Conservation (phyloP, 2,797 vertebrate species). For the Enteromius radiatus region DNA sequence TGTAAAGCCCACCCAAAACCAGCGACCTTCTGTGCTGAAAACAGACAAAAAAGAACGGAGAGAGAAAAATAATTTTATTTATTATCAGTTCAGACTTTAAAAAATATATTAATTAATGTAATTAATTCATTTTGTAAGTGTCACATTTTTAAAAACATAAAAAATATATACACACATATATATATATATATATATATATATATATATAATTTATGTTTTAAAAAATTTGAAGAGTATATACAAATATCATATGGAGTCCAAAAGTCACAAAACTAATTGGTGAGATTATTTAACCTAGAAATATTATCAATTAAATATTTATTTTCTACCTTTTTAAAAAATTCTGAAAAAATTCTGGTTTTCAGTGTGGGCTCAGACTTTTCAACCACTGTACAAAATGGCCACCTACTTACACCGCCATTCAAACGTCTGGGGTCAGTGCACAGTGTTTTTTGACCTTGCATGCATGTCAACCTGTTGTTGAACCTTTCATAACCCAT, state of each 20-base stretch:
- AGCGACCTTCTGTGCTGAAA: constrained; percentile 85
- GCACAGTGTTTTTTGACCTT: too few species aligned
- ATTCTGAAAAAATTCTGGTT: not conserved
- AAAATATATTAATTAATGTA: too few species aligned
- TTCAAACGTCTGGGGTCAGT: not conserved
- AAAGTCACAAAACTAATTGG: not conserved
- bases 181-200: too few species aligned
- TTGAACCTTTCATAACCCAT: too few species aligned
- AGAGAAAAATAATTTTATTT: not conserved
- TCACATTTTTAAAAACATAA: too few species aligned
- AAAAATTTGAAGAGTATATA: not conserved
- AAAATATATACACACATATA: too few species aligned
- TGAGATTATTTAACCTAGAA: not conserved
- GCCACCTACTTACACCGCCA: not conserved
- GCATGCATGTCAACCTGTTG: too few species aligned
- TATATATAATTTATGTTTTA: too few species aligned
- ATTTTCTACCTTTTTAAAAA: too few species aligned
- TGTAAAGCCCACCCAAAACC: constrained; percentile 96
- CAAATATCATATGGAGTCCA: not conserved
- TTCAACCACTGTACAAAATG: not conserved
- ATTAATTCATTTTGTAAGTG: too few species aligned
- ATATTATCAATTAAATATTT: not conserved
- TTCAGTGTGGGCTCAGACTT: not conserved
- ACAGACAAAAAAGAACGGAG: constrained; percentile 1
- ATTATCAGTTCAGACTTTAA: not conserved